Evolutionary conservation across 2,888 invertebrate species (phyloP).

Genomic region (Chaitophorus viminalis): DNA sequence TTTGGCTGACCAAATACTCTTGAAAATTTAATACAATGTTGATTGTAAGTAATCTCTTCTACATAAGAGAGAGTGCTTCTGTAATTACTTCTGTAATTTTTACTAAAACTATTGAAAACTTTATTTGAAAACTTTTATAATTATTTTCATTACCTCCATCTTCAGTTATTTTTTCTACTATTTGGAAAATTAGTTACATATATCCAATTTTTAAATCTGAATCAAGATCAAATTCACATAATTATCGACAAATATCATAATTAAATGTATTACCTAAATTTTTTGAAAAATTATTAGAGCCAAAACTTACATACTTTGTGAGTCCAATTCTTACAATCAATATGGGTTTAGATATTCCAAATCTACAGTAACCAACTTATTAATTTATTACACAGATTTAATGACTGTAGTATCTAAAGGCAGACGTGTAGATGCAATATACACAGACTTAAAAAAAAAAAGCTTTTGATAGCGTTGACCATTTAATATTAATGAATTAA

Average conservation of each 20-base stretch:
- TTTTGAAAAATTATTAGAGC: slow-evolving; percentile 18
- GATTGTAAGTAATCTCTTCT: too few relatives aligned
- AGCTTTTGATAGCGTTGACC: slow-evolving; percentile 23
- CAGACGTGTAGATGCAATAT: slow-evolving; percentile 4
- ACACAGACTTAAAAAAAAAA: slow-evolving; percentile 19
- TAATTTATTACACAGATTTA: slow-evolving; percentile 18
- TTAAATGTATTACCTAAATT: slow-evolving; percentile 20
- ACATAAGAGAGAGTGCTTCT: too few relatives aligned
- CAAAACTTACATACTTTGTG: slow-evolving; percentile 1
- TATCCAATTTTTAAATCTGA: too few relatives aligned
- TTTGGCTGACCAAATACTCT: too few relatives aligned
- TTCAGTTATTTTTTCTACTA: too few relatives aligned
- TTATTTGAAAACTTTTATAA: too few relatives aligned
- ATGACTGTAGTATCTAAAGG: neutral
- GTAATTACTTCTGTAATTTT: too few relatives aligned
- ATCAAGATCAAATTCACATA: neutral
- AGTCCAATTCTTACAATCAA: slow-evolving; percentile 1
- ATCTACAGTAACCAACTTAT: neutral
- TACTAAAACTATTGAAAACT: too few relatives aligned
- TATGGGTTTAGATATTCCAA: slow-evolving; percentile 2
- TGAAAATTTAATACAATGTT: too few relatives aligned
- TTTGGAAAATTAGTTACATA: too few relatives aligned
- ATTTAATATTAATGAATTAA: too few relatives aligned
- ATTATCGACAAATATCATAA: neutral
- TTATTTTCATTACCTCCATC: too few relatives aligned